Percentiles rank a stretch among this genome's conserved stretches.
Evolutionary conservation across 1,140 invertebrate species (phyloP).

Genomic region (Drosophila pseudoananassae): DNA sequence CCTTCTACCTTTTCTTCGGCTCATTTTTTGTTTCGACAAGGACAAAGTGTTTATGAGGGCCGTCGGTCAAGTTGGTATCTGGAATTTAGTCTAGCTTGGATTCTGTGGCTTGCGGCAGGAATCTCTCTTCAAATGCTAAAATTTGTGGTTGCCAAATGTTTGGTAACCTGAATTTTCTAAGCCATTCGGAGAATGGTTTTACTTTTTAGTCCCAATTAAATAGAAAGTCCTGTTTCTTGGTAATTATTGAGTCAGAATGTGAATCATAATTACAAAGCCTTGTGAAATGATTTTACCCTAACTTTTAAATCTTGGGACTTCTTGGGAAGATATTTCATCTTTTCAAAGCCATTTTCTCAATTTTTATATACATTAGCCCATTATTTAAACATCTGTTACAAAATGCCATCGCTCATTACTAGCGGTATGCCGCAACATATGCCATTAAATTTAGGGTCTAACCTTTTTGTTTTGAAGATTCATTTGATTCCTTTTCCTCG

Average conservation of each 20-base stretch:
- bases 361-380: neutral
- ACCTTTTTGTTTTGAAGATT: slow-evolving; percentile 9
- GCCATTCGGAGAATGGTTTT: slow-evolving; percentile 1
- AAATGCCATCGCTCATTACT: slow-evolving; percentile 6
- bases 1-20: slow-evolving; percentile 49
- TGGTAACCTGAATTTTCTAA: neutral
- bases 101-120: slow-evolving; percentile 27
- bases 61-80: slow-evolving; percentile 42
- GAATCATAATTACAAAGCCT: no score
- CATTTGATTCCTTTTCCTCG: slow-evolving; percentile 36
- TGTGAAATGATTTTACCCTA: no score
- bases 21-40: slow-evolving; percentile 21
- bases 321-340: no score
- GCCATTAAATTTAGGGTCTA: slow-evolving; percentile 30
- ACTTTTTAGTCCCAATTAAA: neutral
- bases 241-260: neutral
- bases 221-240: neutral
- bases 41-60: slow-evolving; percentile 50
- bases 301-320: no score
- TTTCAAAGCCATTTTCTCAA: neutral
- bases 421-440: slow-evolving; percentile 33
- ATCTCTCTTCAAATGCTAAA: slow-evolving; percentile 3
- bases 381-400: slow-evolving; percentile 22
- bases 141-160: slow-evolving; percentile 29
- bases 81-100: slow-evolving; percentile 40